Evolutionary conservation across 1,140 invertebrate species (phyloP).

Genomic region (Neodiprion fabricii): DNA sequence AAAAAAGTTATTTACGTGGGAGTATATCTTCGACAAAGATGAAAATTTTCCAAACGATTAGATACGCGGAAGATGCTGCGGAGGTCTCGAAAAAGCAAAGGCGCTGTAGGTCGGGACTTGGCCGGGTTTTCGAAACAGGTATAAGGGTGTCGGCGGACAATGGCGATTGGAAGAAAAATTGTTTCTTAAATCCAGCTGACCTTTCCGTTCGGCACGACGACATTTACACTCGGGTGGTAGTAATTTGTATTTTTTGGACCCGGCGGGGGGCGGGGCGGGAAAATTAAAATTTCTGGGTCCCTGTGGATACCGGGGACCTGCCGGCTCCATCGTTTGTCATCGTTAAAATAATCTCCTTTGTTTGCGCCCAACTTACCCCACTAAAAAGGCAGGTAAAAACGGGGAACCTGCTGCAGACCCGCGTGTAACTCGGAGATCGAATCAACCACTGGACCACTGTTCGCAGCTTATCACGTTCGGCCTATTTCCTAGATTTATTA

Average conservation of each 20-base stretch:
- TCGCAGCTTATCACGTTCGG: constrained; percentile 4
- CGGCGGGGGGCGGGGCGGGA: constrained; percentile 40
- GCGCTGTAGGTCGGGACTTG: constrained; percentile 20
- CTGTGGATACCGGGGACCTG: background rate
- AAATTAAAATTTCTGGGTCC: constrained; percentile 45
- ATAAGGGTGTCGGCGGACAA: constrained; percentile 21
- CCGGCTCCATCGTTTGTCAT: constrained; percentile 47
- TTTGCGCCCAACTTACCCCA: constrained; percentile 26
- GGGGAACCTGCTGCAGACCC: background rate
- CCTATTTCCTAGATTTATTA: background rate
- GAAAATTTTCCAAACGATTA: constrained; percentile 53
- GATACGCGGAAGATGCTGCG: background rate
- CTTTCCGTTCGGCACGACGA: constrained; percentile 29
- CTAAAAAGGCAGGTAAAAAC: constrained; percentile 5
- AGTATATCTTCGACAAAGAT: constrained; percentile 33
- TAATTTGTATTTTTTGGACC: constrained; percentile 46
- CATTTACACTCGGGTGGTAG: constrained; percentile 34
- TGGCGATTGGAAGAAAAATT: constrained; percentile 42
- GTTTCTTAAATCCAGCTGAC: constrained; percentile 46
- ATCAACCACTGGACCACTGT: background rate
- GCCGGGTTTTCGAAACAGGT: constrained; percentile 33
- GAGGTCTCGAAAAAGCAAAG: constrained; percentile 14
- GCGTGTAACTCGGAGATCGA: background rate
- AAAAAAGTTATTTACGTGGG: constrained; percentile 57
- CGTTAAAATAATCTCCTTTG: constrained; percentile 49